Evolutionary conservation across 1,140 invertebrate species (phyloP).

Genomic region (Microplitis demolitor): DNA sequence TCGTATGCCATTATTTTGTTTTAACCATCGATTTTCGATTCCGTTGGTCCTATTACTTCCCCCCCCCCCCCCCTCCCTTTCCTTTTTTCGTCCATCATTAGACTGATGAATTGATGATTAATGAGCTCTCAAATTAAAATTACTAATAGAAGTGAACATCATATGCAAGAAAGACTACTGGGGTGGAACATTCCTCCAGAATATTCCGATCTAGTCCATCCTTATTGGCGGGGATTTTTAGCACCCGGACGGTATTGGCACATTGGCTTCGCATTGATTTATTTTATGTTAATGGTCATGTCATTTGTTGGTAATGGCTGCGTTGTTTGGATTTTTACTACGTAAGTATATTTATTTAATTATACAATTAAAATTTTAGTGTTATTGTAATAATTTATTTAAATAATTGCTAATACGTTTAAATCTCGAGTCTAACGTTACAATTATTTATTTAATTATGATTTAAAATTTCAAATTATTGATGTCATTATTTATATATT

Average conservation of each 20-base stretch:
- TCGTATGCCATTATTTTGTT: too few species aligned
- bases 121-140: neutral
- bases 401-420: too few species aligned
- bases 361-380: neutral
- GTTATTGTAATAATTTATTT: neutral
- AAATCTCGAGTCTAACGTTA: too few species aligned
- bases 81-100: neutral
- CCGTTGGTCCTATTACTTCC: neutral
- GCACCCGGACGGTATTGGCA: constrained; percentile 75
- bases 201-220: constrained; percentile 70
- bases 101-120: neutral
- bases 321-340: constrained; percentile 82
- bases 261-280: constrained; percentile 74
- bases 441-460: too few species aligned
- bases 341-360: constrained; percentile 62
- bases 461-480: too few species aligned
- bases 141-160: constrained; percentile 35
- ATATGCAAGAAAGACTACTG: constrained; percentile 56
- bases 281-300: constrained; percentile 70
- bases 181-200: constrained; percentile 76
- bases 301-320: constrained; percentile 78
- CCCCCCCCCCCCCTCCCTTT: too few species aligned
- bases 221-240: constrained; percentile 73
- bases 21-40: neutral
- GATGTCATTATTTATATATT: too few species aligned